Evolutionary conservation across 2,888 invertebrate species (phyloP).

Genomic region (Eilema sororculum): DNA sequence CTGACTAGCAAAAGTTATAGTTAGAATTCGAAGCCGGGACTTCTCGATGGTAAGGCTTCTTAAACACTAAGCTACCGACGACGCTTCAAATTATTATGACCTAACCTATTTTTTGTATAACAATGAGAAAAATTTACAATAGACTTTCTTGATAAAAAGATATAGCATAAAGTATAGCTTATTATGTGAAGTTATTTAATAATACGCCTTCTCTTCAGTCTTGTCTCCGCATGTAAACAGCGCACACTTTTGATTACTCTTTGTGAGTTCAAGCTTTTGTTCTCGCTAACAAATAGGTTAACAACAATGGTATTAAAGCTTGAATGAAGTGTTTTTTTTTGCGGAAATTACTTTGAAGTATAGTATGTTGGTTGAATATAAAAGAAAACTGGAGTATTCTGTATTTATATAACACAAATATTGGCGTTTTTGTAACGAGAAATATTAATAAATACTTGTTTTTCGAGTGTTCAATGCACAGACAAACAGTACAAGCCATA

Average conservation of each 20-base stretch:
- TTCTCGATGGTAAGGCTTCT: no score
- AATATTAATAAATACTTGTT: no score
- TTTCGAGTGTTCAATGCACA: background rate
- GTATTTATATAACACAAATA: background rate
- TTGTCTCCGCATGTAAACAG: constrained; percentile 29
- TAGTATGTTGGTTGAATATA: background rate
- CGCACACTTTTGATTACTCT: constrained; percentile 31
- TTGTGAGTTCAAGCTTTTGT: constrained; percentile 36
- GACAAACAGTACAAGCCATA: background rate
- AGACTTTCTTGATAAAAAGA: constrained; percentile 5
- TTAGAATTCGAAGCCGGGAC: no score
- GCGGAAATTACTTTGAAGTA: constrained; percentile 26
- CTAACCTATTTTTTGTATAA: background rate
- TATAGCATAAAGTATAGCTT: background rate
- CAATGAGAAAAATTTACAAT: background rate
- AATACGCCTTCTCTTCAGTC: constrained; percentile 20
- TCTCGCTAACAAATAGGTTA: constrained; percentile 28
- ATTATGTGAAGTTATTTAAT: constrained; percentile 11
- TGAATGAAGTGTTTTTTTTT: constrained; percentile 28
- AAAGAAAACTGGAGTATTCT: background rate
- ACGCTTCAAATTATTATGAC: no score
- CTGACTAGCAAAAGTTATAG: no score
- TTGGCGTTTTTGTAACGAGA: background rate
- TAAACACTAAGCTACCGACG: no score
- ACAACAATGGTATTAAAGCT: constrained; percentile 35